Evolutionary conservation across 2,797 vertebrate genomes (phyloP), one percentile per base, ranked within the genome.

Genomic region (Rhynchonycteris naso): DNA sequence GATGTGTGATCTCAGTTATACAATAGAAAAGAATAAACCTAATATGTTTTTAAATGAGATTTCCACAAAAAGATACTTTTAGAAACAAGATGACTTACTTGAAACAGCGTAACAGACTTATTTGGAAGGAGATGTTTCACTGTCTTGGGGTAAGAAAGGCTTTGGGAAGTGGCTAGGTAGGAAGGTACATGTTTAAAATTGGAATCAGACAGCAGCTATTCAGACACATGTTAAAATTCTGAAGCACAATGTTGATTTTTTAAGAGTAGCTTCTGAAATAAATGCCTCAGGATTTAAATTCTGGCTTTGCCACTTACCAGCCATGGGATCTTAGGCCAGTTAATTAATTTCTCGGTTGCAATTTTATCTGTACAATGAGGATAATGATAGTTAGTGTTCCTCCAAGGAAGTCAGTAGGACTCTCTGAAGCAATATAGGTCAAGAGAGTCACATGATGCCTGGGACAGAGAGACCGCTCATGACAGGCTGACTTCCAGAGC

Each of bases 291-390:
- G 43, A 6, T 38, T 93, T 88, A 90, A 71, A 86, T 83, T 83
- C 58, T 82, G 71, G 14, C 61, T 91, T 94, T 81, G 28, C 78
- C 59, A 79, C 43, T 82, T 82, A 61, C 15, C 56, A 61, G 52
- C 61, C 16, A 0, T 50, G 28, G 43, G 58, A 87, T 63, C 66
- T 86, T 87, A 59, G 65, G 18, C n/a, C 71, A 95, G 80, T 96
- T 88, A 88, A 88, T 94, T 85, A 90, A 93, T 30, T 76, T 80
- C 43, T 78, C 33, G 28, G 47, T 33, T 91, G 21, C 69, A 90
- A 7, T 63, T 92, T 88, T 71, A n/a, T 84, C 59, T 71, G 43
- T 92, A 87, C 86, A 93, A 90, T 82, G 52, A 88, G 21, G 9
- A 38, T 61, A 87, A 69, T 83, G 38, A 56, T 50, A 88, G 0